A percentile compares a stretch with the other conserved stretches of the same genome.
These are phyloP conservation scores for Acanthurus leucopareius DNA, from an alignment of 2,797 vertebrate genomes.

Conservation along the genomic window DNA sequence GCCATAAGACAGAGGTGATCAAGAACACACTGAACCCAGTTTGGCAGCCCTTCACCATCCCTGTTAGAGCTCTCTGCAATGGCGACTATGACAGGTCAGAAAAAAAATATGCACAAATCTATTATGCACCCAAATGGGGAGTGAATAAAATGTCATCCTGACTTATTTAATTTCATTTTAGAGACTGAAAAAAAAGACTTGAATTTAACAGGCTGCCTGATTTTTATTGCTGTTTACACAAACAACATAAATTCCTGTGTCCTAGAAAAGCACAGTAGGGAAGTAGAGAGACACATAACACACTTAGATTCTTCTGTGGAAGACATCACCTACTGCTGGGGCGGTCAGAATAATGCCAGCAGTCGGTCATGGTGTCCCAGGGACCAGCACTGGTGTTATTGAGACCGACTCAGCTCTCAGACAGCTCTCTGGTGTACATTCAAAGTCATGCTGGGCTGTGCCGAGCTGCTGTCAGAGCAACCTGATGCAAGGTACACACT, in stretches of 20 bases:
- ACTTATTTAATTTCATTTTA: not conserved
- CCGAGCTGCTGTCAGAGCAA: conserved; percentile 23
- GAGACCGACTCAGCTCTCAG: conserved; percentile 74
- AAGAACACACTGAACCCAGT: conserved; percentile 95
- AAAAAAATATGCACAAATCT: conserved; percentile 3
- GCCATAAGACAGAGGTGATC: conserved; percentile 94
- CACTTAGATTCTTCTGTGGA: conserved; percentile 13
- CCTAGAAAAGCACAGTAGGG: not conserved
- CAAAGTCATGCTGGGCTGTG: conserved; percentile 25
- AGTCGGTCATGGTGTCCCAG: conserved; percentile 80
- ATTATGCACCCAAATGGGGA: not conserved
- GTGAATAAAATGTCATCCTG: not conserved
- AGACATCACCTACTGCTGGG: conserved; percentile 74
- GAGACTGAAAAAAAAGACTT: not conserved
- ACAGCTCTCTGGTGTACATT: conserved; percentile 34
- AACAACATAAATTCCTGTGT: not conserved
- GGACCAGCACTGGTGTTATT: conserved; percentile 85
- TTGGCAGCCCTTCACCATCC: conserved; percentile 95
- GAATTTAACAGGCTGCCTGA: not conserved
- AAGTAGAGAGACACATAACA: not conserved
- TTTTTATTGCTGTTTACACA: not conserved
- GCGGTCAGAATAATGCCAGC: conserved; percentile 86
- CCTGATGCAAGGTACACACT: conserved; percentile 9
- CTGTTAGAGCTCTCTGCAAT: conserved; percentile 93
- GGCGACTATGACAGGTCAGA: conserved; percentile 95